Evolutionary conservation across 1,140 invertebrate species (phyloP).

Genomic region (Achroia grisella): DNA sequence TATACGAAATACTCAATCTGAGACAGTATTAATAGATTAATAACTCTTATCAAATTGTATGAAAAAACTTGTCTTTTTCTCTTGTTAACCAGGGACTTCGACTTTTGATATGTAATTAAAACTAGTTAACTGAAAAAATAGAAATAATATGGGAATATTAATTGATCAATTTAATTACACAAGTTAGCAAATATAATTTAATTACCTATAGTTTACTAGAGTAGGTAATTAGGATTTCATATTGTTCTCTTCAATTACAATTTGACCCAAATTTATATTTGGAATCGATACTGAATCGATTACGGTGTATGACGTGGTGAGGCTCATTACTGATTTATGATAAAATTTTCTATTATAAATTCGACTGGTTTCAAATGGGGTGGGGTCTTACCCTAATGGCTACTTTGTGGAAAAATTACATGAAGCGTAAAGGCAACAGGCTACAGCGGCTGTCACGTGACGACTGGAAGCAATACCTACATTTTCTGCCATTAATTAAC

Average conservation of each 20-base stretch:
- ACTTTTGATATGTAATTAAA: too few relatives aligned
- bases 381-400: neutral
- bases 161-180: too few relatives aligned
- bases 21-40: too few relatives aligned
- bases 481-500: neutral
- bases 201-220: too few relatives aligned
- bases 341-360: constrained; percentile 23
- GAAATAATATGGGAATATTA: too few relatives aligned
- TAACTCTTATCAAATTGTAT: too few relatives aligned
- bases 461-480: neutral
- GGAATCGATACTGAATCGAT: constrained; percentile 14
- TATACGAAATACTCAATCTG: too few relatives aligned
- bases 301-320: constrained; percentile 10
- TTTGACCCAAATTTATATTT: constrained; percentile 22
- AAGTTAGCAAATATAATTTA: too few relatives aligned
- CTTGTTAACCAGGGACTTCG: too few relatives aligned
- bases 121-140: too few relatives aligned
- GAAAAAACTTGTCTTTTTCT: too few relatives aligned
- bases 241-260: neutral
- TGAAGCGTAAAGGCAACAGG: neutral
- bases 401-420: constrained; percentile 1
- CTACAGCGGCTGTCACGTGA: neutral
- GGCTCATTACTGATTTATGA: constrained; percentile 24
- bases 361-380: constrained; percentile 4
- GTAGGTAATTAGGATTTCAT: too few relatives aligned